Evolutionary conservation across 1,140 invertebrate genomes (phyloP), one percentile per base, ranked within the genome.

Genomic region (Saxidomus purpurata): DNA sequence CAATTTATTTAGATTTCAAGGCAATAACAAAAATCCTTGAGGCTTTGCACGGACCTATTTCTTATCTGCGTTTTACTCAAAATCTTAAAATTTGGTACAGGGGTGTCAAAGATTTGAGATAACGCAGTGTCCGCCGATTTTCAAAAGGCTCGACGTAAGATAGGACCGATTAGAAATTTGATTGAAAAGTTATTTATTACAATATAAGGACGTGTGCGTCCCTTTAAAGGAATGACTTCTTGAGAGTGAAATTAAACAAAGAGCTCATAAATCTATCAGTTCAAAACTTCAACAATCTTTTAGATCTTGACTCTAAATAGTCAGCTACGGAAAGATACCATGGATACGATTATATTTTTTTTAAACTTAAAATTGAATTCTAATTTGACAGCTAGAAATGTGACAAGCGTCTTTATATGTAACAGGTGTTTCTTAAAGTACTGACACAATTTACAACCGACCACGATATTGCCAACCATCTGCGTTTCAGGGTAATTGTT

Each of bases 141-240:
- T 79, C 43, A 52, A 79, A 52, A 79, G 76, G 15, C 49, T 6
- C 47, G n/a, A 36, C 76, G 31, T 52, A 79, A 79, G 76, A 79
- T 79, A 79, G 9, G 49, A 25, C 25, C 43, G 76, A 79, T 79
- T 79, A 59, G 49, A 31, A 49, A 52, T 79, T 79, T 52, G 47
- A 79, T 79, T 79, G 76, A 79, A 52, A 79, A 36, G 47, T 79
- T 36, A 79, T 52, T 52, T 79, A 79, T 79, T 49, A 79, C 1
- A 36, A 79, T 31, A n/a, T 34, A 22, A 8, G 31, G 47, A 55
- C 43, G 49, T 79, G 76, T 79, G 47, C 25, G 47, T 36, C 76
- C 31, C 55, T 79, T 22, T 36, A 55, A 52, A 34, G 25, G 31
- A 31, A 15, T 31, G 76, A 36, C 47, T 52, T 31, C 8, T 55